Conservation (phyloP, 2,888 invertebrate genomes). For the Acrocyrtus sp. region DNA sequence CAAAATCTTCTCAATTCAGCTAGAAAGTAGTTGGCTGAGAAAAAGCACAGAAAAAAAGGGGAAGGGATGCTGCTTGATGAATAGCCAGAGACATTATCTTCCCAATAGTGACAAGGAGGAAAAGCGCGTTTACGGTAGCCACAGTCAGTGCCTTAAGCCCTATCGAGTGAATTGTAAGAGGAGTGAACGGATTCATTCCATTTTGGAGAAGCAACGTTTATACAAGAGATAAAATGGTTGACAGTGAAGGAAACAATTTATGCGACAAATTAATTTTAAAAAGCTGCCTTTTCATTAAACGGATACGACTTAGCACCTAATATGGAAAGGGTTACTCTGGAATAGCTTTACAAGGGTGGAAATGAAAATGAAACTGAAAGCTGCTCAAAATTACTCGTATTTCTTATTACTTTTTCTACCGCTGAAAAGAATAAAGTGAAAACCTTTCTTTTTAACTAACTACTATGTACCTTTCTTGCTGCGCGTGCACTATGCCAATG, state of each 20-base stretch:
- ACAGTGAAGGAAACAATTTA: constrained; percentile 41
- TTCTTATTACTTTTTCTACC: no score
- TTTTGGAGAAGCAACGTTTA: constrained; percentile 13
- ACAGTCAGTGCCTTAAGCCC: constrained; percentile 17
- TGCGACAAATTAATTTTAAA: constrained; percentile 46
- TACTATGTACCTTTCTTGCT: no score
- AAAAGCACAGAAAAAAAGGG: constrained; percentile 15
- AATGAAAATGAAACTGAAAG: no score
- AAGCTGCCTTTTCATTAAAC: no score
- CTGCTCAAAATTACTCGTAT: no score
- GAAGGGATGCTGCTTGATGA: constrained; percentile 38
- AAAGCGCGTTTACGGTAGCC: constrained; percentile 8
- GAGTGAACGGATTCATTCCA: not conserved
- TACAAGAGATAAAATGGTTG: no score
- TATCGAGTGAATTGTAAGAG: constrained; percentile 12
- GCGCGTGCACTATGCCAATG: not conserved
- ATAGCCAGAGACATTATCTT: constrained; percentile 53
- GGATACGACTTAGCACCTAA: no score
- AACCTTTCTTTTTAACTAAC: no score
- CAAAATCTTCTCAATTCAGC: no score
- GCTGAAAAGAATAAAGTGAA: no score
- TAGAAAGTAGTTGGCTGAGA: not conserved
- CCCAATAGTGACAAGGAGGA: constrained; percentile 14
- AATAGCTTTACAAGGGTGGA: no score
- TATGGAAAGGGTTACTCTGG: no score